Evolutionary conservation across 2,888 invertebrate genomes (phyloP), one percentile per base, ranked within the genome.

Genomic region (Gymnocheta viridis): DNA sequence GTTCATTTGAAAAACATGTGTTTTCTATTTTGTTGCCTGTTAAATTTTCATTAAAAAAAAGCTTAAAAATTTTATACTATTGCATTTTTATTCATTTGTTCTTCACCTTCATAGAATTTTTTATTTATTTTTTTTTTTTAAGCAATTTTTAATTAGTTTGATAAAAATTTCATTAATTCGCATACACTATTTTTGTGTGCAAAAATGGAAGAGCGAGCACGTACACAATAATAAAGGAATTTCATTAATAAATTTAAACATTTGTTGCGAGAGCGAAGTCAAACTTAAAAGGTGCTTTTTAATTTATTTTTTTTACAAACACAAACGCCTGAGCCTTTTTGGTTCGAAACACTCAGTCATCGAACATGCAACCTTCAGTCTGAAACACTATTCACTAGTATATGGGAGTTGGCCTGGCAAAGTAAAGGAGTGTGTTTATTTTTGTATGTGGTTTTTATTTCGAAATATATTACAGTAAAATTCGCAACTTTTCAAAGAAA

Each of bases 221-320:
- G n/a, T n/a, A 14, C n/a, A 27, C 41, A 51, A 44, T 17, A 10
- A 49, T 1, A 38, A 24, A 51, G 19, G 38, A 54, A 35, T 22
- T 58, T 60, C 35, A 66, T 69, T 69, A 67, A 54, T 69, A 73
- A 62, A 12, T 54, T 73, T 35, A 74, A 62, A 41, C 56, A 62
- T 51, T 81, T 74, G 44, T 35, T 29, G 47, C 19, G 12, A 4
- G 6, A 4, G 4, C 44, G 19, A 44, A 4, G 17, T 1, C 17
- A 5, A 6, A 29, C 29, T 10, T 19, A 29, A 27, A 47, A 27
- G 24, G 27, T 64, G n/a, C 29, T 44, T 27, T n/a, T n/a, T n/a
- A n/a, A n/a, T n/a, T n/a, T n/a, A n/a, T n/a, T n/a, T n/a, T n/a
- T n/a, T n/a, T n/a, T n/a, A n/a, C n/a, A n/a, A n/a, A n/a, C n/a